Evolutionary conservation across 2,888 invertebrate genomes (phyloP), one percentile per base, ranked within the genome.

Genomic region (Agriopis aurantiaria): DNA sequence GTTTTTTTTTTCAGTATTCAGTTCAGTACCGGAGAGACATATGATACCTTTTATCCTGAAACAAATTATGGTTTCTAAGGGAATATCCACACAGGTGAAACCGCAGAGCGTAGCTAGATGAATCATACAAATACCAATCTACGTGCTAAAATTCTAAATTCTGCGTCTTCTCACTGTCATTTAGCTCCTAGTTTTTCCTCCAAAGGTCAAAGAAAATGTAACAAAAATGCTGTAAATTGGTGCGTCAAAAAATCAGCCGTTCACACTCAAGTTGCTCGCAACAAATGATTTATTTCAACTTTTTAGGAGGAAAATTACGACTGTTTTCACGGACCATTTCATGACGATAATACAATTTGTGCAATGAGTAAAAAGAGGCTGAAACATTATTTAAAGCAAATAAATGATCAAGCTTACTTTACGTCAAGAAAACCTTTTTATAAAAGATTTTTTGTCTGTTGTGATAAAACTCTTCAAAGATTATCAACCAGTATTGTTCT

Each of bases 281-380:
- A 67, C 63, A 62, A 65, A 62, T 67, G 72, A 76, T 73, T 73
- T 68, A 68, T 72, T 65, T 65, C 72, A 66, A 71, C 48, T 73
- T 73, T 74, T 49, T 68, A 65, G 62, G 40, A 60, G 63, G 67
- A 59, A 64, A 75, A 71, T 71, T 66, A 73, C 63, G 53, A 58
- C 57, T 48, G 48, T 67, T 67, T 74, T 76, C 65, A 72, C 76
- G 69, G 75, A 69, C 71, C 75, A 72, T 69, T 76, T 69, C 65
- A 60, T 68, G 48, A 58, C 43, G 57, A 66, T 70, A 70, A 62
- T 68, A 68, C 57, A 63, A 68, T 59, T 69, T 65, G 56, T 55
- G 55, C 49, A 64, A 65, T 56, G 69, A 64, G 40, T 12, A 23
- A 57, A 59, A 64, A 33, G 51, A 14, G 12, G n/a, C 10, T 12